phyloP scores from a whole-genome alignment of 2,888 invertebrate genomes.

The Limnephilus auricula region DNA sequence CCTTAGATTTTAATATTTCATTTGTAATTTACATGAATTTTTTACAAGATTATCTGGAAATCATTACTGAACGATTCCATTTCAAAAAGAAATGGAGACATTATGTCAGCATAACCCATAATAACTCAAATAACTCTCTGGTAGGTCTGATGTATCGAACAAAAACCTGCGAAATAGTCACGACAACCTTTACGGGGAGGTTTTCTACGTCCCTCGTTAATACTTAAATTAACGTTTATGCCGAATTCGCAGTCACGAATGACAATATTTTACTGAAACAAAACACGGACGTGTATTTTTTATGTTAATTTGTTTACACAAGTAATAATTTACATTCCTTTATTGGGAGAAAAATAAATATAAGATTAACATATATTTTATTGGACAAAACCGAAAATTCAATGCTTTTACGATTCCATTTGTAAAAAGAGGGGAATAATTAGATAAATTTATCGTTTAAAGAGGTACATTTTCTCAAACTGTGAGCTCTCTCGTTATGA shows the following conservation, averaged over 20 bases:
- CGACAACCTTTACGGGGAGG: neutral
- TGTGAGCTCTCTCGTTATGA: neutral
- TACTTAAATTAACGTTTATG: neutral
- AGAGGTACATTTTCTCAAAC: neutral
- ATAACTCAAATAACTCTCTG: neutral
- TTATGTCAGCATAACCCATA: neutral
- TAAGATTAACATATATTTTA: neutral
- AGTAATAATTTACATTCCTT: neutral
- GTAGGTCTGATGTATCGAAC: neutral
- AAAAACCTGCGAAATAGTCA: conserved; percentile 11
- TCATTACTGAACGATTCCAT: neutral
- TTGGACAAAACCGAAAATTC: neutral
- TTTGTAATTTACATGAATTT: too few relatives aligned
- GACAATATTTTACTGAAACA: conserved; percentile 10
- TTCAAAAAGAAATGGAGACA: neutral
- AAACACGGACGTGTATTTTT: conserved; percentile 1
- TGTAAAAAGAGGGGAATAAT: neutral
- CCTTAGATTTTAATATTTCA: too few relatives aligned
- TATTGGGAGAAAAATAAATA: neutral
- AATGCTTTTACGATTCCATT: neutral
- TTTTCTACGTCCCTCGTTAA: neutral
- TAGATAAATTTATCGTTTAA: neutral
- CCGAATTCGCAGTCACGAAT: conserved; percentile 1
- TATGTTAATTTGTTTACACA: neutral
- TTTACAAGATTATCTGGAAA: neutral